Evolutionary conservation across 2,888 invertebrate genomes (phyloP).

Genomic region (Phlogophora meticulosa): DNA sequence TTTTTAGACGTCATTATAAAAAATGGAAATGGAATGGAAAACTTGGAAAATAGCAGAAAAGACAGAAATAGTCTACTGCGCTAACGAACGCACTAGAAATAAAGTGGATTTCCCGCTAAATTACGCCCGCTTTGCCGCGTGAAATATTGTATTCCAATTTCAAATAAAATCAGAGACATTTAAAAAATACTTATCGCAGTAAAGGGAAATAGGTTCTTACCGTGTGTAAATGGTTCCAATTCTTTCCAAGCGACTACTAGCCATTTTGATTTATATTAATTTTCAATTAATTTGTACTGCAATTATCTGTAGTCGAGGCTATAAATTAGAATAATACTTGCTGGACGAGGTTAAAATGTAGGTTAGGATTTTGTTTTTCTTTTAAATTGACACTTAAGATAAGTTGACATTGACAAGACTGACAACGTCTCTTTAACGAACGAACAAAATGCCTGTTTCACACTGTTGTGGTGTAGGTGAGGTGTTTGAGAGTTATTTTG

Average conservation of each 20-base stretch:
- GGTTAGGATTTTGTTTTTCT: conserved; percentile 28
- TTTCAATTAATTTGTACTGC: neutral
- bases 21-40: too few relatives aligned
- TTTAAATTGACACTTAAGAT: neutral
- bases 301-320: neutral
- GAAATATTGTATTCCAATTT: conserved; percentile 35
- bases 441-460: neutral
- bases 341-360: neutral
- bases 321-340: neutral
- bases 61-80: neutral
- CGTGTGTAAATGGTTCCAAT: conserved; percentile 94
- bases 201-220: conserved; percentile 79
- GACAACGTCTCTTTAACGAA: neutral
- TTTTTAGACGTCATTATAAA: conserved; percentile 80
- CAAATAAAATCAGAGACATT: conserved; percentile 23
- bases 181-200: neutral
- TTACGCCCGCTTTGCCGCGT: conserved; percentile 43
- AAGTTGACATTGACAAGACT: conserved; percentile 20
- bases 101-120: conserved; percentile 44
- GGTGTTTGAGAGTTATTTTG: too few relatives aligned
- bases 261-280: conserved; percentile 85
- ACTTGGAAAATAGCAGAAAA: conserved; percentile 6
- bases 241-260: conserved; percentile 93
- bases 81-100: neutral
- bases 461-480: too few relatives aligned